Evolutionary conservation across 2,888 invertebrate species (phyloP).

Genomic region (Macropis europaea): DNA sequence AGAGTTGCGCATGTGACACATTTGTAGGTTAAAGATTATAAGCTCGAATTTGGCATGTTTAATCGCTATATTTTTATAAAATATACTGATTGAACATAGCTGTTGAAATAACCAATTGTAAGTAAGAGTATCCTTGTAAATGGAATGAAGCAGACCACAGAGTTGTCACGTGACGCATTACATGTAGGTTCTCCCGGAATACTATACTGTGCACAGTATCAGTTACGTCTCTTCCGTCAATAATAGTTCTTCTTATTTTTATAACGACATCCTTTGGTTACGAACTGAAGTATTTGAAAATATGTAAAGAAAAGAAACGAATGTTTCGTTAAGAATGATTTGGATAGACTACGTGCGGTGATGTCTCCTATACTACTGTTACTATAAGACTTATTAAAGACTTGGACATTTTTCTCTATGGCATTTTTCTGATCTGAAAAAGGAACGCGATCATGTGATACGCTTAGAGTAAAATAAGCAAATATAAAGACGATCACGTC

Average conservation of each 20-base stretch:
- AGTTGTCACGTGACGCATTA: too few species aligned
- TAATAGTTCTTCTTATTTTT: constrained; percentile 18
- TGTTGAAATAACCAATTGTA: too few species aligned
- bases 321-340: background rate
- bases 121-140: too few species aligned
- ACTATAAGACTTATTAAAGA: background rate
- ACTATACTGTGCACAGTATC: too few species aligned
- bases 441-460: constrained; percentile 31
- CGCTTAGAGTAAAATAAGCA: constrained; percentile 23
- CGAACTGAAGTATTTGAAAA: background rate
- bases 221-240: too few species aligned
- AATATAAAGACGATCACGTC: background rate
- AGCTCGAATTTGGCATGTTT: too few species aligned
- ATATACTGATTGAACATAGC: too few species aligned
- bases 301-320: background rate
- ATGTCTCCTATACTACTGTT: background rate
- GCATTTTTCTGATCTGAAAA: constrained; percentile 43
- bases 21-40: too few species aligned
- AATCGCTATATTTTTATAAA: too few species aligned
- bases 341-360: background rate
- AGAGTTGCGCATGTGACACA: too few species aligned
- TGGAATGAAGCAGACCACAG: too few species aligned
- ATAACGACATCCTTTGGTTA: constrained; percentile 3
- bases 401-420: background rate
- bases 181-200: too few species aligned